Base-by-base conservation (phyloP, 2,113 vertebrate genomes). In the Lonchura striata region DNA sequence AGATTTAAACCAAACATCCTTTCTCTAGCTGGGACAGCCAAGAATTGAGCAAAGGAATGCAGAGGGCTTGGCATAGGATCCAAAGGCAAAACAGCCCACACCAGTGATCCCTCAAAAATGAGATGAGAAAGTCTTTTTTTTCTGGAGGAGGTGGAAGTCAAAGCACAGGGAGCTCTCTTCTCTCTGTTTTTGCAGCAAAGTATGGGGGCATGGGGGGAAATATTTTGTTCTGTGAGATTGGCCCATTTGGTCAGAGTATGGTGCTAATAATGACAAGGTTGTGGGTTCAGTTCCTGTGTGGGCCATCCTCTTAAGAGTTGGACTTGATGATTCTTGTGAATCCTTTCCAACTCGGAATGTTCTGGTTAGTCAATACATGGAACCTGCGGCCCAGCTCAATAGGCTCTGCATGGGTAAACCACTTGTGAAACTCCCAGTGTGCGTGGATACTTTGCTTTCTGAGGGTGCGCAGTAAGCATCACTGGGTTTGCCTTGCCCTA, bases 191-290 rank as follows among this genome's bases (percentile, higher is more conserved):
- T 65, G 35, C 59, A 79, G 44, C 27, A 28, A 65, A 80, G 56
- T 24, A 20, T 11, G 4, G 23, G 15, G 14, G 7, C 13, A 4
- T 6, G 5, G 18, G 30, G 3, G 6, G 13, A 56, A 6, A 3
- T 9, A 42, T 17, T 42, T 79, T 65, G 35, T 79, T 69, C 46
- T 60, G 46, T 68, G 54, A 78, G 33, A 33, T 13, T 69, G 18
- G 27, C 18, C 60, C 5, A 8, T 37, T 44, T 44, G 37, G 25
- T 59, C 53, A 37, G 37, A 31, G 6, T 27, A 15, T 33, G 17
- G 11, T 44, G 63, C 46, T 53, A 28, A 69, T 23, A 46, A 68
- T 59, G 71, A 30, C 44, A 37, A 44, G 22, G 33, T 7, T 77
- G 37, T 44, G 22, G 37, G 17, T 22, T 60, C 14, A 18, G 27